Percentiles rank a stretch among this genome's conserved stretches.
Evolutionary conservation across 2,888 invertebrate species (phyloP).

Genomic region (Thumatha senex): DNA sequence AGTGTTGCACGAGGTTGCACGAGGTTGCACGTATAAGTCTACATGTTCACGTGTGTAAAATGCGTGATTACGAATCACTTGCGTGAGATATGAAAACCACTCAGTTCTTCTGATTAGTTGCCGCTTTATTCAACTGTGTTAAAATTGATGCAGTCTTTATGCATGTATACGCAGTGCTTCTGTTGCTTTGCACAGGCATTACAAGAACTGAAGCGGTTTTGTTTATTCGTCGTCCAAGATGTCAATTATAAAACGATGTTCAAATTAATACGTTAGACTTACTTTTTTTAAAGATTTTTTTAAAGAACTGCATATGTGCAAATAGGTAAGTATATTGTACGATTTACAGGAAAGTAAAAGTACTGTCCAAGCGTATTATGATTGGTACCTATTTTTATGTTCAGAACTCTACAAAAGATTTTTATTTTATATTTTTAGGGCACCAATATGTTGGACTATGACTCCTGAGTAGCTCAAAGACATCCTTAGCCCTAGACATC

Average conservation of each 20-base stretch:
- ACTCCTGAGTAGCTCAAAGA: no score
- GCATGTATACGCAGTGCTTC: constrained; percentile 50
- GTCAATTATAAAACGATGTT: constrained; percentile 39
- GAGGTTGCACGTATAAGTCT: constrained; percentile 24
- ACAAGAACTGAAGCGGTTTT: constrained; percentile 39
- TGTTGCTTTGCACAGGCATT: constrained; percentile 37
- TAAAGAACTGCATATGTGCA: constrained; percentile 48
- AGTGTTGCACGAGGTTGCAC: constrained; percentile 38
- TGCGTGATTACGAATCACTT: constrained; percentile 61
- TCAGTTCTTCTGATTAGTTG: constrained; percentile 54
- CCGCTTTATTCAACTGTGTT: constrained; percentile 24
- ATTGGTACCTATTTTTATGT: neutral
- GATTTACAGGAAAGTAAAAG: constrained; percentile 71
- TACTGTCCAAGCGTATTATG: constrained; percentile 49
- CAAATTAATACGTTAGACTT: constrained; percentile 22
- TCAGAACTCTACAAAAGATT: no score
- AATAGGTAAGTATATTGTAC: constrained; percentile 36
- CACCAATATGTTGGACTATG: no score
- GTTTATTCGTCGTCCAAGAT: constrained; percentile 45
- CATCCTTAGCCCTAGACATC: no score
- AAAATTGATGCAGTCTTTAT: constrained; percentile 50
- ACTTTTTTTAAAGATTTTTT: neutral
- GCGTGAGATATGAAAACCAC: constrained; percentile 57
- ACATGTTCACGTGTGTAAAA: constrained; percentile 53
- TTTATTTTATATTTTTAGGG: no score